Evolutionary conservation across 2,888 invertebrate genomes (phyloP).

Genomic region (Elegia similella): DNA sequence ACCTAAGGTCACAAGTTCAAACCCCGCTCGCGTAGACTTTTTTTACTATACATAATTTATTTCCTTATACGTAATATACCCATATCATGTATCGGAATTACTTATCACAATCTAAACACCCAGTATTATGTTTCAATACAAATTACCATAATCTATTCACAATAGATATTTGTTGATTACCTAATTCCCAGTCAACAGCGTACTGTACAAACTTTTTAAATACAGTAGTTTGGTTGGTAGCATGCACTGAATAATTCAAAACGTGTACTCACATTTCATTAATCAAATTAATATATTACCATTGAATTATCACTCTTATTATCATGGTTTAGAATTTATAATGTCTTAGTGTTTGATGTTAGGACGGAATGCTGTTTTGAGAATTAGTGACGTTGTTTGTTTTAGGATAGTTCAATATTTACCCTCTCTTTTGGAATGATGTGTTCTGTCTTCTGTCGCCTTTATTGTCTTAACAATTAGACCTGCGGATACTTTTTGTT

Average conservation of each 20-base stretch:
- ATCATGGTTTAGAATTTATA: not conserved
- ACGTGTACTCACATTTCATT: not conserved
- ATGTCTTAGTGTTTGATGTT: not conserved
- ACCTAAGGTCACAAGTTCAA: too few species aligned
- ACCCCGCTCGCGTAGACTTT: too few species aligned
- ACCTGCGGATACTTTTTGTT: not conserved
- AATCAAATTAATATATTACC: conserved; percentile 14
- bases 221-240: conserved; percentile 57
- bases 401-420: not conserved
- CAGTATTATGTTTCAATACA: not conserved
- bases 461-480: not conserved
- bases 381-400: not conserved
- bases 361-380: not conserved
- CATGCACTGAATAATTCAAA: conserved; percentile 32
- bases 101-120: not conserved
- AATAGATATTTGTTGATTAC: not conserved
- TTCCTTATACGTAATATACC: too few species aligned
- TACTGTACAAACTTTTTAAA: conserved; percentile 20
- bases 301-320: conserved; percentile 7
- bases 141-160: not conserved
- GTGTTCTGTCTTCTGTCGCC: not conserved
- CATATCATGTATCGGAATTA: too few species aligned
- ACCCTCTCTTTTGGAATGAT: not conserved
- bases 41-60: too few species aligned
- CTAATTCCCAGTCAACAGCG: not conserved